Conservation (phyloP, 2,888 invertebrate species). For the Drosophila falleni region DNA sequence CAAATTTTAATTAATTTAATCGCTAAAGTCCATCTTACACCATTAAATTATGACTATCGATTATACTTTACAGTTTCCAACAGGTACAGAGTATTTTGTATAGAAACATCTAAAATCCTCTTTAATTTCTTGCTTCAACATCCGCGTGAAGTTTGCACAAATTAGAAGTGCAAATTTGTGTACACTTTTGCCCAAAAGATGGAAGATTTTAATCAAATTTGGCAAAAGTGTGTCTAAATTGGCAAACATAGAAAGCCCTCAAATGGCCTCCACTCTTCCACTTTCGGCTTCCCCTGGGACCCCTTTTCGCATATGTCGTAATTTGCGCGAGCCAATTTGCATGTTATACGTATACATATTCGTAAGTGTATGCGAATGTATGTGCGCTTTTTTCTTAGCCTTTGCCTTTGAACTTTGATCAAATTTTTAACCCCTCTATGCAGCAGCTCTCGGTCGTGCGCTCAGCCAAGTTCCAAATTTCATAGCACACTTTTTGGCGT, state of each 20-base stretch:
- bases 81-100: neutral
- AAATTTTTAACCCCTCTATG: conserved; percentile 71
- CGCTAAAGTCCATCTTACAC: too few relatives aligned
- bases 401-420: conserved; percentile 78
- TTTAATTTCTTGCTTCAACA: conserved; percentile 23
- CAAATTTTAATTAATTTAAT: too few relatives aligned
- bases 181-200: conserved; percentile 43
- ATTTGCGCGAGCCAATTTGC: conserved; percentile 74
- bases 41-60: neutral
- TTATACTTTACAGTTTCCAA: neutral
- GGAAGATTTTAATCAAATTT: conserved; percentile 78
- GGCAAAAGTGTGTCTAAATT: conserved; percentile 79
- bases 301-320: conserved; percentile 64
- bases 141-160: conserved; percentile 55
- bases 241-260: conserved; percentile 56
- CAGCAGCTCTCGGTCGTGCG: conserved; percentile 24
- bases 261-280: conserved; percentile 20
- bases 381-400: conserved; percentile 40
- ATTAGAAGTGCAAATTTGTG: conserved; percentile 54
- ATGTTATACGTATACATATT: conserved; percentile 28
- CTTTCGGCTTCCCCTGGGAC: conserved; percentile 21
- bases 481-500: conserved; percentile 40
- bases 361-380: neutral
- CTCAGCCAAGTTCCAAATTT: conserved; percentile 28
- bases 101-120: neutral